Evolutionary conservation across 2,888 invertebrate genomes (phyloP).

Genomic region (Unio pictorum): DNA sequence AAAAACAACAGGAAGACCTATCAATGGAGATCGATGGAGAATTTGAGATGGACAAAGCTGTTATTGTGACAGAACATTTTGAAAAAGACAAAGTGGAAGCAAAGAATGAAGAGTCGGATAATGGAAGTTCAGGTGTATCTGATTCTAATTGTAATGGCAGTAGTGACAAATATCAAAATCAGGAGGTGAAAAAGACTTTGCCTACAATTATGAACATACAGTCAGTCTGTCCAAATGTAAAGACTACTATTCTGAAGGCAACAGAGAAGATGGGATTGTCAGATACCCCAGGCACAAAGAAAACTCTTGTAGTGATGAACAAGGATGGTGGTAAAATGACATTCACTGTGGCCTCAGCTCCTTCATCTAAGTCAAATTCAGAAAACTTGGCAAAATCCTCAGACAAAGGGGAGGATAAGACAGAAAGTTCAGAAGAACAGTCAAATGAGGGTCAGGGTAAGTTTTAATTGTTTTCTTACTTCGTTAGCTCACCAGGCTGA

Average conservation of each 20-base stretch:
- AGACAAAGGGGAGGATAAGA: neutral
- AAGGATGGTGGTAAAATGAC: constrained; percentile 63
- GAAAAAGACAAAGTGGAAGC: constrained; percentile 25
- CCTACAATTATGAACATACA: constrained; percentile 60
- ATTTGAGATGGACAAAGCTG: constrained; percentile 6
- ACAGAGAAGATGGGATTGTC: constrained; percentile 20
- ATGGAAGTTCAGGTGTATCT: constrained; percentile 12
- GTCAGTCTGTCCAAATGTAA: constrained; percentile 56
- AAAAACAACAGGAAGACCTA: constrained; percentile 7
- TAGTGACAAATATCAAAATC: neutral
- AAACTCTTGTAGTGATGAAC: constrained; percentile 59
- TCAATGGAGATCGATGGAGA: constrained; percentile 7
- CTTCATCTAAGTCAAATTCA: neutral
- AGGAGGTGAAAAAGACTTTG: constrained; percentile 13
- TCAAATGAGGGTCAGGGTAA: neutral
- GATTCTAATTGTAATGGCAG: constrained; percentile 23
- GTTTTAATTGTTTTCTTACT: neutral
- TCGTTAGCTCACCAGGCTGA: too few relatives aligned
- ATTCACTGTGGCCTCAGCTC: constrained; percentile 32
- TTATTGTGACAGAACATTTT: constrained; percentile 8
- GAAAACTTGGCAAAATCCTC: neutral
- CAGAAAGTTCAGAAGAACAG: constrained; percentile 1
- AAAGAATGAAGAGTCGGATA: constrained; percentile 3
- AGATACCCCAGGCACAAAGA: constrained; percentile 43
- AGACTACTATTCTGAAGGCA: constrained; percentile 40